Evolutionary conservation across 2,797 vertebrate species (phyloP), one percentile per base, ranked within the genome.

Genomic region (Scyliorhinus canicula): DNA sequence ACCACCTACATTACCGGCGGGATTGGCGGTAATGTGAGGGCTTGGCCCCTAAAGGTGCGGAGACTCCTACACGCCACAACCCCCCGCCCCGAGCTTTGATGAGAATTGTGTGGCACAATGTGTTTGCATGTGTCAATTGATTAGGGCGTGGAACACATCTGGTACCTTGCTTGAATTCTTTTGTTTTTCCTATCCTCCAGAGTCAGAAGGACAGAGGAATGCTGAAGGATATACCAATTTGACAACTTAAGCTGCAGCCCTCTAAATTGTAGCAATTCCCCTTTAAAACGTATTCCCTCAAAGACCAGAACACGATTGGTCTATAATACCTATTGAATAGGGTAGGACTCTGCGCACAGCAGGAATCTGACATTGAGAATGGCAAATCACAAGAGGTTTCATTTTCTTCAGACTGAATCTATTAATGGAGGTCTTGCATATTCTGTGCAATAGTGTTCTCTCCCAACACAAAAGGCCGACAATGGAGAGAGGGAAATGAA

Each of bases 221-320:
- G 57, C 88, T 91, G 57, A 91, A 60, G 60, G n/a, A 91, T 63
- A 91, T 63, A 91, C 88, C 57, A 65, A 44, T 90, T 60, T 90
- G 86, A 90, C 86, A 57, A 60, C 60, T 63, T 91, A 91, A 91
- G 88, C 85, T 88, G 84, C 50, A 86, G 50, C 57, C 88, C 57
- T 63, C 35, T 63, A 91, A 79, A 26, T 40, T 91, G 55, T n/a
- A 91, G 88, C 88, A 91, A 65, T 91, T 86, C 50, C 31, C 85
- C 85, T 86, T 55, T 55, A 86, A 55, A 55, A 86, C 4, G 31
- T 16, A 5, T 31, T 55, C 60, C 60, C 57, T 91, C 8, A 63
- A 40, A 44, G 21, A 19, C 24, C 57, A 65, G 21, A 44, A 65
- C n/a, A 31, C 60, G n/a, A 40, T n/a, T 65, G 57, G 60, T n/a